Base-by-base conservation (phyloP, 2,113 vertebrate species). In the Onychostoma macrolepis region DNA sequence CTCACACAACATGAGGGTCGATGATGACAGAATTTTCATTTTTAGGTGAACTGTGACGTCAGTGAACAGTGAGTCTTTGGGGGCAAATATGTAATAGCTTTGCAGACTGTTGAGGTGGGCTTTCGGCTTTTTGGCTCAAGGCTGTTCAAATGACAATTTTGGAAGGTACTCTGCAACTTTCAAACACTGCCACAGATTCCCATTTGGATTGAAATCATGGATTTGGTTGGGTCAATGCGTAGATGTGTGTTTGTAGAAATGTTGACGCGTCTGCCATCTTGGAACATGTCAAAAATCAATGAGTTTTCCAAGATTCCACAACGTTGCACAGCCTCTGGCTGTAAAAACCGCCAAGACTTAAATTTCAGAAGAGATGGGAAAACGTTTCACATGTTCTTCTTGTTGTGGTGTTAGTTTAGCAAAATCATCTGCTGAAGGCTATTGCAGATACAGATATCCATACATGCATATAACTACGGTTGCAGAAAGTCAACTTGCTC, bases 131-230 rank as follows among this genome's bases (percentile, higher is more conserved):
- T 80, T 15, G 38, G 21, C 53, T 21, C 12, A 80, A 80, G 36
- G 33, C 33, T 80, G 78, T 80, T 61, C 21, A 15, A 63, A 63
- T 80, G 13, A 28, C 56, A 63, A 6, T 83, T 83, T 53, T 13
- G 41, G 26, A 45, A 11, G 33, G 38, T 33, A 15, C 63, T 19
- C 36, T 83, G 80, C 9, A 21, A 24, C 45, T 12, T 30, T 26
- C 81, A 45, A 71, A 71, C 12, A 48, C 28, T 19, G 10, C 81
- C 65, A 50, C 21, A 74, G 12, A 56, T 84, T 56, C 10, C 80
- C 36, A 65, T 28, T 17, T 65, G 80, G 12, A 84, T 72, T 72
- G 2, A 30, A 43, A 72, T 33, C 28, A 24, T 13, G 21, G 7
- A 13, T 53, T 56, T 74, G 19, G n/a, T 17, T 30, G 36, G 13